A percentile compares a stretch with the other conserved stretches of the same genome.
phyloP scores from a whole-genome alignment of 2,888 invertebrate genomes.

The Hermaeophaga mercurialis region DNA sequence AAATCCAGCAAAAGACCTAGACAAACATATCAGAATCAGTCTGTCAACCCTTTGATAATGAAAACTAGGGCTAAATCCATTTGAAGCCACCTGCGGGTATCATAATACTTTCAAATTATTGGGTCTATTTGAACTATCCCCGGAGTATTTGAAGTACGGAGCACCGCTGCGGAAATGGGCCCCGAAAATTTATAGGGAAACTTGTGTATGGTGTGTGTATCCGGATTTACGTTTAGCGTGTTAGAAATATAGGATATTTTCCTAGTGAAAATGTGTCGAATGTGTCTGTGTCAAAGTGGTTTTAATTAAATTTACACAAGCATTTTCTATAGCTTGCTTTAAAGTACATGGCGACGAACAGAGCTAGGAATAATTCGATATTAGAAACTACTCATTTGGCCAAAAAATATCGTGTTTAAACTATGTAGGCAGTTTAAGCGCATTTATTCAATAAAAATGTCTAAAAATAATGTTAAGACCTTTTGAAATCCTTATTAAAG shows the following conservation, averaged over 20 bases:
- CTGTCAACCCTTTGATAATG: constrained; percentile 5
- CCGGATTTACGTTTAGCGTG: constrained; percentile 22
- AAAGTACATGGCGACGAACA: too few relatives aligned
- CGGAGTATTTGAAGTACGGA: constrained; percentile 8
- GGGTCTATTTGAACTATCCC: constrained; percentile 11
- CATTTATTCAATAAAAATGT: too few relatives aligned
- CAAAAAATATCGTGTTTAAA: too few relatives aligned
- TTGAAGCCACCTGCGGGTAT: constrained; percentile 13
- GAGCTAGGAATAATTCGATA: too few relatives aligned
- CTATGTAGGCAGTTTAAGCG: too few relatives aligned
- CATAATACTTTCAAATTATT: constrained; percentile 15
- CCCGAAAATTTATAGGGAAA: constrained; percentile 19
- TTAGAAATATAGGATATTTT: constrained; percentile 1
- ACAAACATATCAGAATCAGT: constrained; percentile 12
- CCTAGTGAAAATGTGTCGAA: neutral
- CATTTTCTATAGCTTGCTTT: too few relatives aligned
- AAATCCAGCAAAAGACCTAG: too few relatives aligned
- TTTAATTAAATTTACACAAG: too few relatives aligned
- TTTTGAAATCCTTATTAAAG: too few relatives aligned
- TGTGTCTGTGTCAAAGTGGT: too few relatives aligned
- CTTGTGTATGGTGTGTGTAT: constrained; percentile 10
- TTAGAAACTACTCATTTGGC: too few relatives aligned
- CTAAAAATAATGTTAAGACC: too few relatives aligned
- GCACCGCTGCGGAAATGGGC: neutral
- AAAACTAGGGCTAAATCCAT: constrained; percentile 7